These are phyloP conservation scores for Helicoverpa armigera DNA, from an alignment of 1,140 invertebrate genomes.

Conservation along the genomic window DNA sequence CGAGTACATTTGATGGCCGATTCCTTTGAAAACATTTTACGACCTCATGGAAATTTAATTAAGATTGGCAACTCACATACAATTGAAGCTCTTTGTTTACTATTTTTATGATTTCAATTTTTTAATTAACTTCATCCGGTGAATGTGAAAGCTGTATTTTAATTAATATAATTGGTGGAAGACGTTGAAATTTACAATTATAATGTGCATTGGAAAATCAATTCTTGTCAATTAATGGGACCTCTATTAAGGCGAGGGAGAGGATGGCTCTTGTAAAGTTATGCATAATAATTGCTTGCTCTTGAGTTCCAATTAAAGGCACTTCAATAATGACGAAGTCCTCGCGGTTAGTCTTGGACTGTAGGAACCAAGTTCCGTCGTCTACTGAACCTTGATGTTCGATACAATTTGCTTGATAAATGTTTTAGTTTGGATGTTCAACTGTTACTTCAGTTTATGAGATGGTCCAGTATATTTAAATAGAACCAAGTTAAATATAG, in stretches of 20 bases:
- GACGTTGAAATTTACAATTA: constrained; percentile 28
- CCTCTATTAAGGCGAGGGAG: constrained; percentile 61
- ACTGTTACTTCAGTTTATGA: constrained; percentile 11
- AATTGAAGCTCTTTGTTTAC: constrained; percentile 5
- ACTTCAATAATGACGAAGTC: constrained; percentile 61
- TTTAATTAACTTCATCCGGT: constrained; percentile 27
- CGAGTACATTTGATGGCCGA: background rate
- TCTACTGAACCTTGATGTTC: constrained; percentile 28
- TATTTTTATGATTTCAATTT: constrained; percentile 14
- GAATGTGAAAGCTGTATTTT: background rate
- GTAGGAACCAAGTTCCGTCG: constrained; percentile 32
- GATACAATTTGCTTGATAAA: constrained; percentile 39
- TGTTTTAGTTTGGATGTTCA: constrained; percentile 34
- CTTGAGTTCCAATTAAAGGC: constrained; percentile 72
- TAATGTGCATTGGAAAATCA: constrained; percentile 53
- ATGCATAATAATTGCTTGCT: constrained; percentile 75
- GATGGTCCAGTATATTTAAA: constrained; percentile 14
- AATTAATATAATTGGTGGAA: constrained; percentile 27
- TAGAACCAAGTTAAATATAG: constrained; percentile 12
- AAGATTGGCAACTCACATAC: background rate
- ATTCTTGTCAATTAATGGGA: constrained; percentile 62
- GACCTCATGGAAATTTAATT: constrained; percentile 42
- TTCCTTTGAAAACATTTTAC: constrained; percentile 33
- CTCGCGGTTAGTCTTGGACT: constrained; percentile 53
- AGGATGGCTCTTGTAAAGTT: constrained; percentile 66